A percentile compares a stretch with the other conserved stretches of the same genome.
Evolutionary conservation across 2,888 invertebrate genomes (phyloP).

Genomic region (Cephus spinipes): DNA sequence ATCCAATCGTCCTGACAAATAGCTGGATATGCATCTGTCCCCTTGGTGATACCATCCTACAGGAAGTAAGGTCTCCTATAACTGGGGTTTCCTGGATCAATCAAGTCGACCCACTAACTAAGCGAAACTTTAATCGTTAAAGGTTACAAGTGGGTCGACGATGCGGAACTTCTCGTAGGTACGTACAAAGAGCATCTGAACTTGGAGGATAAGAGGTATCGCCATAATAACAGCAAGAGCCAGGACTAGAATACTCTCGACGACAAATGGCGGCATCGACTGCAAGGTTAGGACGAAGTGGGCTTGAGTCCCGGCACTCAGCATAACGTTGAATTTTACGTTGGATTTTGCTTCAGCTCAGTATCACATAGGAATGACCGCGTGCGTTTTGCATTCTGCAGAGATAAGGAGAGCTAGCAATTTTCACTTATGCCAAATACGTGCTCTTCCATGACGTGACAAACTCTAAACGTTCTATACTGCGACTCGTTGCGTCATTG

Average conservation of each 20-base stretch:
- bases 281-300: constrained; percentile 52
- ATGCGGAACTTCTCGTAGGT: neutral
- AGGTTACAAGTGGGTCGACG: neutral
- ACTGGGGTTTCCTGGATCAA: neutral
- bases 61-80: neutral
- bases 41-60: neutral
- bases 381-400: neutral
- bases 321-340: constrained; percentile 43
- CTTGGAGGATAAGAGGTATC: constrained; percentile 48
- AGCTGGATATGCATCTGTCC: neutral
- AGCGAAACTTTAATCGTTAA: neutral
- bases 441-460: neutral
- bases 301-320: constrained; percentile 43
- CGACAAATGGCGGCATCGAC: constrained; percentile 50
- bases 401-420: neutral
- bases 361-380: neutral
- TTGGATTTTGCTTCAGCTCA: neutral
- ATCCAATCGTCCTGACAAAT: neutral
- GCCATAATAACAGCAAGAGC: constrained; percentile 50
- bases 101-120: neutral
- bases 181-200: constrained; percentile 51
- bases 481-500: neutral
- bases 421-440: neutral
- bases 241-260: constrained; percentile 52
- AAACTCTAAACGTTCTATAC: neutral